Evolutionary conservation across 1,140 invertebrate species (phyloP).

Genomic region (Laupala kohalensis): DNA sequence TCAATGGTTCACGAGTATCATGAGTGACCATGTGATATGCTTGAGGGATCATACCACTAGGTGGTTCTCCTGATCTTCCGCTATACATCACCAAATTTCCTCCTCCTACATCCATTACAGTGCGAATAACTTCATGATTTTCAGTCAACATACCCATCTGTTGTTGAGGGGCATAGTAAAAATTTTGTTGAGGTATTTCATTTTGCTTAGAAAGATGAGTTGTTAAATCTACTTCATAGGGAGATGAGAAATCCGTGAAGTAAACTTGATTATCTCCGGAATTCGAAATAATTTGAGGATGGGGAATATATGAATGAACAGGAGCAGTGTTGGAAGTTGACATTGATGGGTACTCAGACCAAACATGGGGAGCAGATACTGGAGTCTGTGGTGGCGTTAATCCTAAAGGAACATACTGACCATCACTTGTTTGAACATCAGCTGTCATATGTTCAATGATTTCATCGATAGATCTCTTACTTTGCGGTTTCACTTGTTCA

Average conservation of each 20-base stretch:
- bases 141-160: constrained; percentile 18
- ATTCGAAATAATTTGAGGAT: constrained; percentile 5
- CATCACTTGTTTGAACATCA: constrained; percentile 39
- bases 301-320: constrained; percentile 1
- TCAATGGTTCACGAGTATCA: background rate
- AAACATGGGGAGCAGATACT: constrained; percentile 22
- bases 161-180: constrained; percentile 11
- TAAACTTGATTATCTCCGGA: constrained; percentile 8
- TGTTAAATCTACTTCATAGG: constrained; percentile 1
- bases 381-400: constrained; percentile 30
- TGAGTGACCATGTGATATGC: constrained; percentile 3
- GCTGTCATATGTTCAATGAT: constrained; percentile 47
- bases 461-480: constrained; percentile 37
- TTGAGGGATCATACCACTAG: constrained; percentile 11
- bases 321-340: constrained; percentile 4
- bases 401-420: constrained; percentile 41
- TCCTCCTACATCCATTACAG: constrained; percentile 29
- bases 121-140: constrained; percentile 31
- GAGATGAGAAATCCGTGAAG: background rate
- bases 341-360: constrained; percentile 26
- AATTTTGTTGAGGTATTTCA: constrained; percentile 8
- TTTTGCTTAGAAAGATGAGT: constrained; percentile 10
- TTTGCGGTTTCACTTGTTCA: constrained; percentile 7
- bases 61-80: constrained; percentile 25
- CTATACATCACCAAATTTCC: constrained; percentile 33